A percentile compares a stretch with the other conserved stretches of the same genome.
These are phyloP conservation scores for Ceryle rudis DNA, from an alignment of 2,797 vertebrate genomes.

Conservation along the genomic window DNA sequence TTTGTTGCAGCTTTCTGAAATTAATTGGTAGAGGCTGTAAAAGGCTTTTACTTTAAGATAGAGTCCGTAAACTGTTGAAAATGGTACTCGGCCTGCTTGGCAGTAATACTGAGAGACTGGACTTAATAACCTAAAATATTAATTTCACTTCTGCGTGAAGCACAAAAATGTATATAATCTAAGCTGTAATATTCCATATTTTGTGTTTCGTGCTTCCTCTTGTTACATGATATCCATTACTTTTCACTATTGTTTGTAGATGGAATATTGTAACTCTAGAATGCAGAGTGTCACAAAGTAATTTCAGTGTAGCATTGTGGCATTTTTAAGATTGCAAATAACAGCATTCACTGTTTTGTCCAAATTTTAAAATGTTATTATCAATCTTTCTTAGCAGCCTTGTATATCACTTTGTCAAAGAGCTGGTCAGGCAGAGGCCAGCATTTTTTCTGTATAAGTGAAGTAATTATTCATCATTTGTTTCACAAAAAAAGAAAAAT, in stretches of 20 bases:
- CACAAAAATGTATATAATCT: background rate
- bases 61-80: background rate
- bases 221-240: background rate
- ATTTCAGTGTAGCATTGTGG: background rate
- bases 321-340: background rate
- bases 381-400: background rate
- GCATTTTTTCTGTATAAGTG: background rate
- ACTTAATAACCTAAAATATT: background rate
- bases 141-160: background rate
- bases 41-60: background rate
- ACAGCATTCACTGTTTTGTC: background rate
- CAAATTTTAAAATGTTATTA: background rate
- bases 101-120: background rate
- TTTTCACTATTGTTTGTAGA: background rate
- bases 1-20: background rate
- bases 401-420: background rate
- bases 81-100: background rate
- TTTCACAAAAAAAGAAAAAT: background rate
- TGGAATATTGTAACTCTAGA: background rate
- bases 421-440: background rate
- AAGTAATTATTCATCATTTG: background rate
- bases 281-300: background rate
- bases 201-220: background rate
- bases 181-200: background rate
- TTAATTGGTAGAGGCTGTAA: background rate